These are phyloP conservation scores for Pristionchus maxplancki DNA, from an alignment of 2,888 invertebrate species.

Conservation along the genomic window DNA sequence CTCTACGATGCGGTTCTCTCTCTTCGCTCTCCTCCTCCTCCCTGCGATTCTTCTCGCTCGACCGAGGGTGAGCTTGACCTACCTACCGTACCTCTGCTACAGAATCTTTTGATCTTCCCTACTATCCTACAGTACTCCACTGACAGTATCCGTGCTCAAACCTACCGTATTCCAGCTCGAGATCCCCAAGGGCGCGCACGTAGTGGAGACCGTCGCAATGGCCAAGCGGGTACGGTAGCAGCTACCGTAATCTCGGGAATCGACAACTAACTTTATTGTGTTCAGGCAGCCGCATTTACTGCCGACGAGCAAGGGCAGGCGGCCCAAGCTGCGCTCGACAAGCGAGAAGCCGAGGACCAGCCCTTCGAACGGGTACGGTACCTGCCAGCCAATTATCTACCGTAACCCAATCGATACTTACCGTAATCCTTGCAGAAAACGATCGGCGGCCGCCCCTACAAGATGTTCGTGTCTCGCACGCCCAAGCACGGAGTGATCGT, in stretches of 20 bases:
- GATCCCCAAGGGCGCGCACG: background rate
- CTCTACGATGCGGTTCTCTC: background rate
- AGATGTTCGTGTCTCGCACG: background rate
- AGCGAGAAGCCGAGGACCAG: background rate
- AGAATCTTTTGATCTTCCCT: no score
- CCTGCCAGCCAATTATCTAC: background rate
- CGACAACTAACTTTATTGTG: background rate
- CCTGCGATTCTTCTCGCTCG: background rate
- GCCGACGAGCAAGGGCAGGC: background rate
- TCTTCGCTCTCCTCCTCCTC: conserved; percentile 1
- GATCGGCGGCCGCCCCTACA: background rate
- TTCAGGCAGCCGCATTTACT: background rate
- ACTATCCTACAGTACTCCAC: background rate
- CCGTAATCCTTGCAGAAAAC: background rate
- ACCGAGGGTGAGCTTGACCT: background rate
- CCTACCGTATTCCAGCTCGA: background rate
- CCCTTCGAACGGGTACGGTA: background rate
- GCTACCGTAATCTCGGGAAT: background rate
- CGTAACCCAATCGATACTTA: background rate
- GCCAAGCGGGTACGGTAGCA: conserved; percentile 21
- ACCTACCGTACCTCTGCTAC: background rate
- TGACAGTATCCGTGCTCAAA: background rate
- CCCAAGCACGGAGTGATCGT: background rate
- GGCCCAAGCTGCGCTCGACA: background rate
- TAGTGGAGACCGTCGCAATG: background rate